Conservation (phyloP, 2,797 vertebrate species). For the Aeoliscus strigatus region DNA sequence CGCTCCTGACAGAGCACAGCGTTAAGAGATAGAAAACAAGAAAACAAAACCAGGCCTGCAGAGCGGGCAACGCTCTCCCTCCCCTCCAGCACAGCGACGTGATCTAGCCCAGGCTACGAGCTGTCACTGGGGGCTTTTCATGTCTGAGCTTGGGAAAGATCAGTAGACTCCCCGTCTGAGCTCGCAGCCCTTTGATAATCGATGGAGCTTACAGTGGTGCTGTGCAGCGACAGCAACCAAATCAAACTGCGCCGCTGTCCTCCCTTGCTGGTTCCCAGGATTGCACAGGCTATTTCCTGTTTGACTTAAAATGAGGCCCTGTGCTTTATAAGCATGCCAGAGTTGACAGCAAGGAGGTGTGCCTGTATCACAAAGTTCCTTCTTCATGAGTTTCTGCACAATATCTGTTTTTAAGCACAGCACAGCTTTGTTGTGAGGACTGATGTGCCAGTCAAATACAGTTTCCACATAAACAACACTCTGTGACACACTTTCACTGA, state of each 20-base stretch:
- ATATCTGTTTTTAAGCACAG: slow-evolving; percentile 37
- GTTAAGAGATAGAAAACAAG: slow-evolving; percentile 54
- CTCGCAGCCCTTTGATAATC: slow-evolving; percentile 71
- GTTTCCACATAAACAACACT: slow-evolving; percentile 41
- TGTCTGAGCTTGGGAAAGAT: slow-evolving; percentile 74
- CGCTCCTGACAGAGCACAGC: slow-evolving; percentile 47
- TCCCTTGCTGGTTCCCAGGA: slow-evolving; percentile 63
- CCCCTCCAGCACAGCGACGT: slow-evolving; percentile 33
- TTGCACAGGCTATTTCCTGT: slow-evolving; percentile 65
- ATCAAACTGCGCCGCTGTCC: slow-evolving; percentile 59
- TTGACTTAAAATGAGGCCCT: slow-evolving; percentile 62
- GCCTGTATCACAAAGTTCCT: slow-evolving; percentile 39
- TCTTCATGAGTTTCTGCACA: slow-evolving; percentile 27
- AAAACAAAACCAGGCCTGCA: slow-evolving; percentile 62
- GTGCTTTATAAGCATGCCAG: slow-evolving; percentile 49
- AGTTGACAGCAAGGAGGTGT: slow-evolving; percentile 49
- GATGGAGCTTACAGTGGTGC: slow-evolving; percentile 68
- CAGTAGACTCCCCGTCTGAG: slow-evolving; percentile 67
- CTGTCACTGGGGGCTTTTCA: slow-evolving; percentile 73
- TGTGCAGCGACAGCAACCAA: slow-evolving; percentile 66
- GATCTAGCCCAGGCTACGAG: slow-evolving; percentile 69
- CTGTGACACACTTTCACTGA: slow-evolving; percentile 24
- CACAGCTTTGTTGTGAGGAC: slow-evolving; percentile 32
- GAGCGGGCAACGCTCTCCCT: slow-evolving; percentile 57
- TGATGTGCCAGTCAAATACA: slow-evolving; percentile 25